Percentiles rank a stretch among this genome's conserved stretches.
Conservation (phyloP, 2,113 vertebrate genomes). For the Rhinoptilus africanus region DNA sequence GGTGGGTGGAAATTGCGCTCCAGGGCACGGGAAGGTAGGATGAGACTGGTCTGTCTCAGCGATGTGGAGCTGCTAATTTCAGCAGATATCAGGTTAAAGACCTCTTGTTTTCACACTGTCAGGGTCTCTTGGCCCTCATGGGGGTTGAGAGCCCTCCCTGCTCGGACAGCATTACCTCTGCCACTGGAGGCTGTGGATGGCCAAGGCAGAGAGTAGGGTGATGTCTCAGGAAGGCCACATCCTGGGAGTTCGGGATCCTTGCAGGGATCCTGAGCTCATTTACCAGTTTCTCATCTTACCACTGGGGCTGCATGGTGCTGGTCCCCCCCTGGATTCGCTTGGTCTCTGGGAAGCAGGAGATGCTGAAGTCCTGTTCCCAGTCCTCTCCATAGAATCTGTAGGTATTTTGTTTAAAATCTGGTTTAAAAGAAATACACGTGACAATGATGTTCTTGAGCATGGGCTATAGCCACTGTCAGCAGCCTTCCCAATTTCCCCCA, state of each 20-base stretch:
- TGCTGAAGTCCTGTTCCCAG: background rate
- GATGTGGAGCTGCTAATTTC: background rate
- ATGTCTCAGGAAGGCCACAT: background rate
- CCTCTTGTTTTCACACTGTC: background rate
- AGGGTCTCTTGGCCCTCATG: background rate
- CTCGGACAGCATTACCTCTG: background rate
- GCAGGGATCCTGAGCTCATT: background rate
- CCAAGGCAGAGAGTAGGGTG: background rate
- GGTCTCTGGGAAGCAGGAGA: background rate
- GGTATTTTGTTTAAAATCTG: background rate
- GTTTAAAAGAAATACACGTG: background rate
- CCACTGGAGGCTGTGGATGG: background rate
- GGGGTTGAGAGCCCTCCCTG: background rate
- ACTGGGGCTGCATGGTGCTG: background rate
- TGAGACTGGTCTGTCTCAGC: background rate
- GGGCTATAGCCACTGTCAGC: background rate
- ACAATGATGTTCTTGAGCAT: background rate
- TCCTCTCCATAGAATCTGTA: background rate
- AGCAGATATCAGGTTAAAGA: background rate
- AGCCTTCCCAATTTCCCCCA: background rate
- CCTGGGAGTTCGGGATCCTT: background rate
- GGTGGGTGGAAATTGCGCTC: background rate
- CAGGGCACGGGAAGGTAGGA: background rate
- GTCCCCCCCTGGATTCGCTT: rapidly evolving
- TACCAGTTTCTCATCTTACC: background rate